Evolutionary conservation across 2,113 vertebrate genomes (phyloP).

Genomic region (Pangasianodon hypophthalmus): DNA sequence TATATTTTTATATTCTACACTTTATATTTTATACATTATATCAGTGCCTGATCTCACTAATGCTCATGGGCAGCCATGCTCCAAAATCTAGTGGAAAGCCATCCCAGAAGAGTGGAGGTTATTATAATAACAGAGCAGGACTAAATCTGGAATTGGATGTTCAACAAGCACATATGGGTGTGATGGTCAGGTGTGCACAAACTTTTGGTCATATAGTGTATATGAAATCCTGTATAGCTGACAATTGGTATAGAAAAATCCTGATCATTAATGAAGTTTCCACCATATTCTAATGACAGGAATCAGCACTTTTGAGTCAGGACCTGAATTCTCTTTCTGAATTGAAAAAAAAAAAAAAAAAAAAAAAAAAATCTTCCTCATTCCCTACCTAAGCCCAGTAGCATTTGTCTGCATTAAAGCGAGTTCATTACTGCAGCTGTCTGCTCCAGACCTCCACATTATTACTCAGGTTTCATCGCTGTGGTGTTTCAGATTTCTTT

Average conservation of each 20-base stretch:
- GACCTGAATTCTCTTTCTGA: neutral
- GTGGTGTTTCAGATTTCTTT: slow-evolving; percentile 14
- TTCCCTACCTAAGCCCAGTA: neutral
- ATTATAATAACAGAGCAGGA: neutral
- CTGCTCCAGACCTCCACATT: slow-evolving; percentile 21
- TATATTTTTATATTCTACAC: too few relatives aligned
- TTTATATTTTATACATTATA: too few relatives aligned
- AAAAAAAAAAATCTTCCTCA: neutral
- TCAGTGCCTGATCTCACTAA: neutral
- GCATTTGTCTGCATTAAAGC: slow-evolving; percentile 30
- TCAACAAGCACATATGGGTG: neutral
- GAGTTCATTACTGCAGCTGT: slow-evolving; percentile 45
- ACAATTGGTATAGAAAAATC: neutral
- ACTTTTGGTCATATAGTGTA: neutral
- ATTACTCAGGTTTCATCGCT: slow-evolving; percentile 27
- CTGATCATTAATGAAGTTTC: neutral
- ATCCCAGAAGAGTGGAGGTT: neutral
- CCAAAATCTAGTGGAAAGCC: neutral
- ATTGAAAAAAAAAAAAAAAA: neutral
- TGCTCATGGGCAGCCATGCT: neutral
- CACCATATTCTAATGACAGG: neutral
- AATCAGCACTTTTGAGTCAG: neutral
- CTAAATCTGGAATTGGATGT: neutral
- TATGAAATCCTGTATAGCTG: neutral
- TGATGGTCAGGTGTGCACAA: neutral